These are phyloP conservation scores for Mastomys natalensis DNA, from an alignment of 2,113 vertebrate genomes.

Conservation along the genomic window DNA sequence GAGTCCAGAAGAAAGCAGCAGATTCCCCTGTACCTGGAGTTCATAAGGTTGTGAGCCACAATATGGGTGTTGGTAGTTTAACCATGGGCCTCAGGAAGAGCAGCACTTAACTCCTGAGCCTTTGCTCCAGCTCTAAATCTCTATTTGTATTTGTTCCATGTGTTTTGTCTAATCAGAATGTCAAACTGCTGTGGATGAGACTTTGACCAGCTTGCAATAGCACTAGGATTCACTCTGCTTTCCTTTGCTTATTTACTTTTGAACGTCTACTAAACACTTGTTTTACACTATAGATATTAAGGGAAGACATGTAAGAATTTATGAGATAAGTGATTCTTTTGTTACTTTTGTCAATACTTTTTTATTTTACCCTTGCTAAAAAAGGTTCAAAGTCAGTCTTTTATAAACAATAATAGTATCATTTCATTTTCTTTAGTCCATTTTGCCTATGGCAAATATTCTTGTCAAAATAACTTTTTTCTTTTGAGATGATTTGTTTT, in stretches of 20 bases:
- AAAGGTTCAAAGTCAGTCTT: not conserved
- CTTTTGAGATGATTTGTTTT: not conserved
- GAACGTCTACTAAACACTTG: not conserved
- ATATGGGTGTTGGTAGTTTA: not conserved
- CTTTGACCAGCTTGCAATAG: not conserved
- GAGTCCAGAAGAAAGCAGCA: not conserved
- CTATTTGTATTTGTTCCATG: not conserved
- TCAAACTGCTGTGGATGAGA: not conserved
- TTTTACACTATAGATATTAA: not conserved
- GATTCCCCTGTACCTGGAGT: not conserved
- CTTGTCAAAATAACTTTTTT: not conserved
- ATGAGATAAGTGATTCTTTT: not conserved
- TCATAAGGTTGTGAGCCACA: not conserved
- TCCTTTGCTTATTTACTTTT: not conserved
- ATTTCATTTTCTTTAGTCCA: not conserved
- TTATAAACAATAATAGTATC: not conserved
- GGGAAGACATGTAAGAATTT: not conserved
- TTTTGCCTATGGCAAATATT: not conserved
- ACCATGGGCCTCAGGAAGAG: not conserved
- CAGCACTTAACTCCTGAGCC: not conserved
- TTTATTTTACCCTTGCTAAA: not conserved
- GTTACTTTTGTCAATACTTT: not conserved
- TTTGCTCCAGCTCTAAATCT: not conserved
- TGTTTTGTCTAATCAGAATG: not conserved
- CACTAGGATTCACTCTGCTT: not conserved